Evolutionary conservation across 1,140 invertebrate genomes (phyloP).

Genomic region (Heliconius melpomene): DNA sequence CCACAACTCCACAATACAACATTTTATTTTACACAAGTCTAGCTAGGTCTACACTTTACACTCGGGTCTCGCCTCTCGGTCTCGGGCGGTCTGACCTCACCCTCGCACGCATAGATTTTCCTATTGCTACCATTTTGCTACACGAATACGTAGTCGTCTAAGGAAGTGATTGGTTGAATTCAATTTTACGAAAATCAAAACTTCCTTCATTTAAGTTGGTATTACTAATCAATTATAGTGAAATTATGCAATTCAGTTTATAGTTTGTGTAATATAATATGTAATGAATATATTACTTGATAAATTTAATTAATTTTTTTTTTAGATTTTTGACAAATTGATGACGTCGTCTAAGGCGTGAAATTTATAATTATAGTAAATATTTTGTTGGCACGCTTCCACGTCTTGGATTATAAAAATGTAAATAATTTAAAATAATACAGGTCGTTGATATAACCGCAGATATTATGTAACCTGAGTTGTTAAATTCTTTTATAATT

Average conservation of each 20-base stretch:
- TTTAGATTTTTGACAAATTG: background rate
- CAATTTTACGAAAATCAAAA: constrained; percentile 26
- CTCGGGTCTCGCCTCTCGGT: background rate
- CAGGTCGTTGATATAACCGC: too few relatives aligned
- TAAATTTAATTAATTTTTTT: background rate
- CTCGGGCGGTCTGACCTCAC: constrained; percentile 10
- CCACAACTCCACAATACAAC: constrained; percentile 21
- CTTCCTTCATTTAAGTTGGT: constrained; percentile 34
- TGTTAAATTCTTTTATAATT: too few relatives aligned
- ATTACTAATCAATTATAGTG: constrained; percentile 37
- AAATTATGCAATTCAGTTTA: background rate
- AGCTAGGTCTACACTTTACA: background rate
- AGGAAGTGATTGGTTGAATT: constrained; percentile 27
- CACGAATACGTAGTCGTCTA: constrained; percentile 25
- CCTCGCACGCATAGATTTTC: constrained; percentile 10
- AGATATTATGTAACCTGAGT: too few relatives aligned
- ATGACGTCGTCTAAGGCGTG: background rate
- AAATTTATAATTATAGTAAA: background rate
- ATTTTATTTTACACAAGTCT: constrained; percentile 18
- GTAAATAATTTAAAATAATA: too few relatives aligned
- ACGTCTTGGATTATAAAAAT: background rate
- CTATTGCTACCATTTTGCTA: constrained; percentile 13
- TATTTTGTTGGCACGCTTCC: background rate
- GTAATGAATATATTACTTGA: background rate
- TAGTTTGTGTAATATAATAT: background rate